Base-by-base conservation (phyloP, 2,797 vertebrate species). In the Acanthurus tractus region DNA sequence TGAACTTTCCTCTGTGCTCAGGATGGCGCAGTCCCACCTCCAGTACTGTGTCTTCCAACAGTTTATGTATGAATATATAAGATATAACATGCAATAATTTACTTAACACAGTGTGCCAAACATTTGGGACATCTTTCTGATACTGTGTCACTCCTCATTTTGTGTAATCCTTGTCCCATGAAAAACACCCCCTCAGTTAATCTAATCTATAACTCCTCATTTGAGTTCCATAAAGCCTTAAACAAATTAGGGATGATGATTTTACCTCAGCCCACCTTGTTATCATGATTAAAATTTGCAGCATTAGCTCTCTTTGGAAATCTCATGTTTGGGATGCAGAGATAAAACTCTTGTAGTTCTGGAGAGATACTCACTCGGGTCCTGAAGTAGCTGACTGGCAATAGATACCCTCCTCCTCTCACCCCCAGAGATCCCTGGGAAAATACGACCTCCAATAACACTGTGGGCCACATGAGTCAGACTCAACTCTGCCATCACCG, bases 341-440 rank as follows among this genome's bases (percentile, higher is more conserved):
- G 20, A 62, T 48, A 44, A 3, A 66, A 38, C 17, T 20, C 3
- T 9, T 55, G n/a, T 56, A 40, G 29, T 49, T 69, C 17, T 29
- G 38, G 34, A 22, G 45, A 50, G 22, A 7, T 81, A 96, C 97
- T 97, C 88, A 99, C 98, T 96, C 54, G 98, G 98, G 92, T 99
- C 96, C 90, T 98, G 97, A 71, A 99, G 96, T 20, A 99, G 94
- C 83, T 99, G 97, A 54, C 96, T 94, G 82, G 97, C 97, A 0
- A 99, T 97, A 72, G 98, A 98, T 56, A 99, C 97, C 22, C 97
- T 95, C 56, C 97, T 96, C 79, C 96, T 96, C 91, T 99, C 97
- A 0, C 97, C 97, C 6, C 93, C 96, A 4, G 97, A 98, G 92
- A 99, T 97, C 20, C 98, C 98, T 3, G 93, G 89, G 5, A 96